A percentile compares a stretch with the other conserved stretches of the same genome.
phyloP scores from a whole-genome alignment of 2,888 invertebrate species.

The Pilophorus perplexus region DNA sequence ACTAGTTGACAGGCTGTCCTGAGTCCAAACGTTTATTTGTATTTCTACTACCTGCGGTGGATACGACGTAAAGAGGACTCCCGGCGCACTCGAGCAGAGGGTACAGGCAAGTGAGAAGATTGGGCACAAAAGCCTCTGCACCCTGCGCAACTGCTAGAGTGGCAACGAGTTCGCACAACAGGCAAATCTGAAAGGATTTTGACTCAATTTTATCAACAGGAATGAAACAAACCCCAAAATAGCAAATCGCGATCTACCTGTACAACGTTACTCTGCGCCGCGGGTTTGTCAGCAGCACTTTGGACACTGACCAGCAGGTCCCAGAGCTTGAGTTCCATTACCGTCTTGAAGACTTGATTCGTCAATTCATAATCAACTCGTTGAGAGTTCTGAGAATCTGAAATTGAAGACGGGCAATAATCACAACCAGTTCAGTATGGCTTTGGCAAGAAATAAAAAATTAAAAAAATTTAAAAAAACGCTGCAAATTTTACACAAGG shows the following conservation, averaged over 20 bases:
- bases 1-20: too few relatives aligned
- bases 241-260: not conserved
- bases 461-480: too few relatives aligned
- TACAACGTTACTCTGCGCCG: conserved; percentile 15
- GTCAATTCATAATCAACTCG: not conserved
- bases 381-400: too few relatives aligned
- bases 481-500: too few relatives aligned
- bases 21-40: too few relatives aligned
- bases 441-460: too few relatives aligned
- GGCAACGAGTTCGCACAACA: conserved; percentile 69
- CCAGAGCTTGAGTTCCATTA: conserved; percentile 49
- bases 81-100: conserved; percentile 65
- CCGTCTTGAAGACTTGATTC: conserved; percentile 50
- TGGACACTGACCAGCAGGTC: not conserved
- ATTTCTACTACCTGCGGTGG: conserved; percentile 48
- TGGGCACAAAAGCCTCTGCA: conserved; percentile 58
- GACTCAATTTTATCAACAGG: too few relatives aligned
- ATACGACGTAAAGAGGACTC: conserved; percentile 47
- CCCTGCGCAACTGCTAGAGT: conserved; percentile 59
- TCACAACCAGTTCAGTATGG: too few relatives aligned
- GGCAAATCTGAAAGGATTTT: conserved; percentile 61
- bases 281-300: not conserved
- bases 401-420: too few relatives aligned
- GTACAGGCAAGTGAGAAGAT: conserved; percentile 66
- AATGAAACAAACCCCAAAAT: not conserved